Conservation (phyloP, 2,888 invertebrate genomes). For the Bibio marci region DNA sequence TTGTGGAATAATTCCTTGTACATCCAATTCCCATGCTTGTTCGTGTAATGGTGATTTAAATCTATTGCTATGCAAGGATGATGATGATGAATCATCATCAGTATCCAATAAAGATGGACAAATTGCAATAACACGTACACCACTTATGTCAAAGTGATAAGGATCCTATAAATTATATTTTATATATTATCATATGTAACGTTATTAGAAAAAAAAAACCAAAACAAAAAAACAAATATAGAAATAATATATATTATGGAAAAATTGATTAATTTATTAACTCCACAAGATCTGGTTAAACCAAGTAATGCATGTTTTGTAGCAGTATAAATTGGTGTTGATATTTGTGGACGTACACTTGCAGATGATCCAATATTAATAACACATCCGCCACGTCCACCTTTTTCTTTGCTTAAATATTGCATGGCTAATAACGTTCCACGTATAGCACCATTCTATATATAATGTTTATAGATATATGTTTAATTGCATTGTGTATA, state of each 20-base stretch:
- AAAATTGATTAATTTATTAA: slow-evolving; percentile 21
- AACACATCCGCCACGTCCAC: slow-evolving; percentile 57
- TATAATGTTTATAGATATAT: not conserved
- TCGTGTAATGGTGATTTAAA: slow-evolving; percentile 54
- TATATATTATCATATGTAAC: not conserved
- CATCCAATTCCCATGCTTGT: slow-evolving; percentile 53
- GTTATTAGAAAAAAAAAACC: not conserved
- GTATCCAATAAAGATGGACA: slow-evolving; percentile 54
- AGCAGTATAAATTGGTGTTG: slow-evolving; percentile 59
- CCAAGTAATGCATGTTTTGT: slow-evolving; percentile 62
- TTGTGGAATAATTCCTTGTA: slow-evolving; percentile 41
- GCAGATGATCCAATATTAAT: slow-evolving; percentile 60
- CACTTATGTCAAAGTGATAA: slow-evolving; percentile 54
- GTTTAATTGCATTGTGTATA: too few species aligned
- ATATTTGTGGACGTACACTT: slow-evolving; percentile 48
- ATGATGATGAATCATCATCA: slow-evolving; percentile 27
- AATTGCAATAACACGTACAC: slow-evolving; percentile 50
- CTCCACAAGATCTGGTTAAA: slow-evolving; percentile 55
- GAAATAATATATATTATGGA: not conserved
- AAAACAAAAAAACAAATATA: not conserved
- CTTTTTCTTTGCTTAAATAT: slow-evolving; percentile 57
- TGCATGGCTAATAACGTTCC: slow-evolving; percentile 57
- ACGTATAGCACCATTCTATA: slow-evolving; percentile 56
- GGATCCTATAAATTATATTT: slow-evolving; percentile 34
- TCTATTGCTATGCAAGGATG: slow-evolving; percentile 50